Conservation (phyloP, 2,113 vertebrate species). For the Rattus rattus region DNA sequence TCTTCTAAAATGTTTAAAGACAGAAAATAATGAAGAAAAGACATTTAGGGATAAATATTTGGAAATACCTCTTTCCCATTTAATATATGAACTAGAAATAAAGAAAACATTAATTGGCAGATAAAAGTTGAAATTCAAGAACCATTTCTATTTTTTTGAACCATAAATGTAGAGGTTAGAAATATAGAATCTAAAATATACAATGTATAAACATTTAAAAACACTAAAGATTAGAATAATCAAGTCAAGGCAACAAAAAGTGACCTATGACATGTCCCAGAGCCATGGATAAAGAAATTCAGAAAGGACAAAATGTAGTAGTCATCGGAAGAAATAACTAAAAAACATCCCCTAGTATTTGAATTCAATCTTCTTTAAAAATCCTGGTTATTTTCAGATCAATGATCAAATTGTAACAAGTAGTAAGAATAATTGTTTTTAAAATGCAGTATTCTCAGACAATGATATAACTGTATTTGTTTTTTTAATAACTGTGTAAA, state of each 20-base stretch:
- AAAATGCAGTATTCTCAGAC: not conserved
- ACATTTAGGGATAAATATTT: constrained; percentile 7
- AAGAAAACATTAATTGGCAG: constrained; percentile 8
- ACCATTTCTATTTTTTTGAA: not conserved
- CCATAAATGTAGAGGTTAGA: constrained; percentile 37
- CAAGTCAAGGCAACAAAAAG: constrained; percentile 1
- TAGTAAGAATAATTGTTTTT: not conserved
- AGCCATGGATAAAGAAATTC: not conserved
- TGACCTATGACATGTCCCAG: not conserved
- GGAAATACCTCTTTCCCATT: not conserved
- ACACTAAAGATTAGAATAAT: not conserved
- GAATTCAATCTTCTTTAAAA: not conserved
- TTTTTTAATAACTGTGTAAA: constrained; percentile 66
- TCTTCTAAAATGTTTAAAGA: not conserved
- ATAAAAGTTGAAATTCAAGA: constrained; percentile 50
- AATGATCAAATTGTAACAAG: not conserved
- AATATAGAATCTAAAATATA: constrained; percentile 42
- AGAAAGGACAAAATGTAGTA: not conserved
- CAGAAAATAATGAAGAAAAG: not conserved
- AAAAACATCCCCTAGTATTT: not conserved
- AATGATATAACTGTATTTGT: not conserved
- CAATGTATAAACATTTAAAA: constrained; percentile 25
- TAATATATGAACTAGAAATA: not conserved
- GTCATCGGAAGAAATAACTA: not conserved
- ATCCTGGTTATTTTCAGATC: not conserved